These are phyloP conservation scores for Ryuthela nishihirai DNA, from an alignment of 2,888 invertebrate genomes.

Conservation along the genomic window DNA sequence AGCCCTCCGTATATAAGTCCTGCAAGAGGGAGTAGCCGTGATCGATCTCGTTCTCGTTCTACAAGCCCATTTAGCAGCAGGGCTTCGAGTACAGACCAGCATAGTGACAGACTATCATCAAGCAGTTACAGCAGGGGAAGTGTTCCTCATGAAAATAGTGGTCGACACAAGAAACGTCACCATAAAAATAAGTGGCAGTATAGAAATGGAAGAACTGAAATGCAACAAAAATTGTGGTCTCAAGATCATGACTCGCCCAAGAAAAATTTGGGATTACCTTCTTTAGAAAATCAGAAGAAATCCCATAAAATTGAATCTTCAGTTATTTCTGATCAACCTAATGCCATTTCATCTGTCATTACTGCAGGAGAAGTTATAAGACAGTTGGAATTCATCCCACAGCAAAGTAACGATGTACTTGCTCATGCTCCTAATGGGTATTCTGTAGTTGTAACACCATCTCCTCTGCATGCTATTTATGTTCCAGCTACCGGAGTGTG, in stretches of 20 bases:
- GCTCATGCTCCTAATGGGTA: conserved; percentile 37
- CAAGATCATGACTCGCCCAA: conserved; percentile 25
- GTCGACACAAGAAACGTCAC: conserved; percentile 14
- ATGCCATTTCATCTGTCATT: conserved; percentile 1
- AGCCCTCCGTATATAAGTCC: conserved; percentile 33
- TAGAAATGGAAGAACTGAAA: conserved; percentile 13
- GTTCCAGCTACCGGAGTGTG: conserved; percentile 28
- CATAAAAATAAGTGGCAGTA: conserved; percentile 12
- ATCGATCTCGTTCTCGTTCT: conserved; percentile 23
- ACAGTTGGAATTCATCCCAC: conserved; percentile 29
- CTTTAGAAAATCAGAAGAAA: conserved; percentile 4
- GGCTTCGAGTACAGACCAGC: conserved; percentile 20
- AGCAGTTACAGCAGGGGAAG: conserved; percentile 7
- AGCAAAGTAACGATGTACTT: conserved; percentile 32
- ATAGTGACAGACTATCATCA: conserved; percentile 19
- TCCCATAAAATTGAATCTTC: conserved; percentile 11
- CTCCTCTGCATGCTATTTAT: conserved; percentile 35
- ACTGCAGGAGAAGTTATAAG: conserved; percentile 16
- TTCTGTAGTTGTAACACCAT: conserved; percentile 35
- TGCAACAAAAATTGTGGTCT: conserved; percentile 14
- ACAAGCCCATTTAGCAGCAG: conserved; percentile 34
- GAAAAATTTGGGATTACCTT: neutral
- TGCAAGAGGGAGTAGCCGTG: conserved; percentile 28
- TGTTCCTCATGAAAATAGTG: conserved; percentile 11
- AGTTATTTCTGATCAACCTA: conserved; percentile 8